Evolutionary conservation across 2,797 vertebrate genomes (phyloP), one percentile per base, ranked within the genome.

Genomic region (Chaetophractus vellerosus): DNA sequence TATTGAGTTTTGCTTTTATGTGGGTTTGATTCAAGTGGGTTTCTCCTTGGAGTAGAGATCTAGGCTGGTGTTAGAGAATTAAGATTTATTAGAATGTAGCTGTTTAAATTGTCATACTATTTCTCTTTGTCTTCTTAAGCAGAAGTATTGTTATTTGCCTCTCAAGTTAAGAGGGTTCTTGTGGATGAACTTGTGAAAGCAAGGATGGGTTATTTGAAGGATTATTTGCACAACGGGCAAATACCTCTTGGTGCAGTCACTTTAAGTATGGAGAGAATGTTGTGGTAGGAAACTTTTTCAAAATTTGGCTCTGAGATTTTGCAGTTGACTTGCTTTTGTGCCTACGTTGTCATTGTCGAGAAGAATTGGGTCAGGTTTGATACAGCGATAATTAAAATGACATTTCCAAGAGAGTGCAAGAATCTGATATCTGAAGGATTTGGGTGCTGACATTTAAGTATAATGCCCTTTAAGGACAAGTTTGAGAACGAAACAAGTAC

Each of bases 351-450:
- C 38, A 63, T 33, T 93, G 57, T 94, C 55, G 66, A 38, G 83
- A 96, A 88, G 50, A 96, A 86, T 81, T 91, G 90, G 59, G 68
- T 95, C 74, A 93, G 57, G 75, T 28, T 80, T 90, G 31, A 5
- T 95, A 48, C 38, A 90, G 1, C 81, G 82, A 45, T 95, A 78
- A 96, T 85, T 97, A 78, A 52, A 86, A 16, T 95, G 95, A 87
- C 38, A 38, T 93, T 96, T 97, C 90, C 33, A 10, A 38, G 63
- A 52, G 92, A 96, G 28, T 19, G 28, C 57, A 88, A 66, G 83
- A 86, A 93, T 94, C 38, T 95, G 68, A 38, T 6, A 5, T 5
- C 33, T 96, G 75, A 95, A 26, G 76, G 94, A 0, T 8, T 59
- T 85, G 93, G 90, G 19, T 48, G 96, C 95, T 98, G 86, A 86